These are phyloP conservation scores for Brachyhypopomus occidentalis DNA, from an alignment of 2,113 vertebrate species.

Conservation along the genomic window DNA sequence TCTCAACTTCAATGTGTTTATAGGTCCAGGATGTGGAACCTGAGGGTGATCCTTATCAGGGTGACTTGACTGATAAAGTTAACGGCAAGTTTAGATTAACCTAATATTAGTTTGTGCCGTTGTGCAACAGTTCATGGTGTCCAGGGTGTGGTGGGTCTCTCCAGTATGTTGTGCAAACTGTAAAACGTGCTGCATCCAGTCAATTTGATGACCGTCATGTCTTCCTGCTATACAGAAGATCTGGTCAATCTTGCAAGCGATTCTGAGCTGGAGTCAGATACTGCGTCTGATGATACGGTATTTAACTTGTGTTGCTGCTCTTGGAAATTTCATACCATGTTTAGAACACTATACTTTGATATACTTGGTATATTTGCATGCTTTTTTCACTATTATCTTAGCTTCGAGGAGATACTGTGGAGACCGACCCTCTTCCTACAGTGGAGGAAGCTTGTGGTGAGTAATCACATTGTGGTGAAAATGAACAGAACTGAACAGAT, in stretches of 20 bases:
- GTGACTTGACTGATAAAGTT: constrained; percentile 22
- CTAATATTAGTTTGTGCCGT: too few relatives aligned
- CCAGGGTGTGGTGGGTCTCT: too few relatives aligned
- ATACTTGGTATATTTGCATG: not conserved
- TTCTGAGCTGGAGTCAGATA: constrained; percentile 17
- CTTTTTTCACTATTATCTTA: constrained; percentile 3
- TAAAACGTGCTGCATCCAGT: too few relatives aligned
- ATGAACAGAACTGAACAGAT: not conserved
- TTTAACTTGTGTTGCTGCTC: not conserved
- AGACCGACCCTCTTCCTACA: not conserved
- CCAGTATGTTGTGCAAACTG: too few relatives aligned
- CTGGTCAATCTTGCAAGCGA: constrained; percentile 40
- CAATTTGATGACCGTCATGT: not conserved
- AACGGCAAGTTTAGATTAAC: not conserved
- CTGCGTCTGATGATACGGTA: constrained; percentile 58
- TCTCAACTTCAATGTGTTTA: not conserved
- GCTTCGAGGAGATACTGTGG: constrained; percentile 2
- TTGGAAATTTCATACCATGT: too few relatives aligned
- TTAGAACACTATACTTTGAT: too few relatives aligned
- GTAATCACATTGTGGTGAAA: not conserved
- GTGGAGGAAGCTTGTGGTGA: constrained; percentile 53
- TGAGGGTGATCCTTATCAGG: not conserved
- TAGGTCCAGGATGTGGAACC: not conserved
- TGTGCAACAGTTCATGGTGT: too few relatives aligned
- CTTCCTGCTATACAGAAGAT: constrained; percentile 31